Conservation (phyloP, 1,140 invertebrate species). For the Macrostomum lignano region DNA sequence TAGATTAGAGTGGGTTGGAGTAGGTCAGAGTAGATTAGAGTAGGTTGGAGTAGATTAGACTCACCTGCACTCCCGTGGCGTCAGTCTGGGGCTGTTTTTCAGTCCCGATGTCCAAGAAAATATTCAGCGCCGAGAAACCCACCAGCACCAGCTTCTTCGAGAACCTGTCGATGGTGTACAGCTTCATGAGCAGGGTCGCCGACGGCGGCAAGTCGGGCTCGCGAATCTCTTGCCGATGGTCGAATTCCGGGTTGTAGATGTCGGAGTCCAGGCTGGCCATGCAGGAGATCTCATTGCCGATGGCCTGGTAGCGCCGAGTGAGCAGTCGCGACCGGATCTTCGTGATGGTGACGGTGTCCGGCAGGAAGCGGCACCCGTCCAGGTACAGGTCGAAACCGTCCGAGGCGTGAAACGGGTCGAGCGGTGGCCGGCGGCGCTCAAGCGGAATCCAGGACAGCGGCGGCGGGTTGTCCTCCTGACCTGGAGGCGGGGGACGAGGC, state of each 20-base stretch:
- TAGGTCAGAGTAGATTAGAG: too few relatives aligned
- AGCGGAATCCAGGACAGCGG: constrained; percentile 19
- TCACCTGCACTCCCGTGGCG: constrained; percentile 14
- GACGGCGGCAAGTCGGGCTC: constrained; percentile 17
- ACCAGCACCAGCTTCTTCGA: constrained; percentile 16
- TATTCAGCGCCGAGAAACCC: constrained; percentile 19
- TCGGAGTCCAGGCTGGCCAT: constrained; percentile 17
- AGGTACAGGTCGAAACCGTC: constrained; percentile 26
- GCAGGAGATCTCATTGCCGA: constrained; percentile 17
- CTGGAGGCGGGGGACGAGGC: too few relatives aligned
- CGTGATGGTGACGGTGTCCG: constrained; percentile 19
- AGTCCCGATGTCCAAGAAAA: constrained; percentile 22
- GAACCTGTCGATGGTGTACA: constrained; percentile 18
- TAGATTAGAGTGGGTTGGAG: too few relatives aligned
- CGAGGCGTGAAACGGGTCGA: constrained; percentile 14
- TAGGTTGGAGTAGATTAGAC: too few relatives aligned
- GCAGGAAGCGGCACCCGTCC: constrained; percentile 18
- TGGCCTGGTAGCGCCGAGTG: constrained; percentile 15
- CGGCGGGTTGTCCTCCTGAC: constrained; percentile 15
- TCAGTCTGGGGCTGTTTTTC: constrained; percentile 17
- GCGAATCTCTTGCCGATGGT: constrained; percentile 16
- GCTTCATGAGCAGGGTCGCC: constrained; percentile 16
- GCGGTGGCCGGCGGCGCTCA: constrained; percentile 13
- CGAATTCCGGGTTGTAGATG: constrained; percentile 23
- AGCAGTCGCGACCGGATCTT: constrained; percentile 21